Evolutionary conservation across 2,888 invertebrate genomes (phyloP).

Genomic region (Argynnis bischoffii): DNA sequence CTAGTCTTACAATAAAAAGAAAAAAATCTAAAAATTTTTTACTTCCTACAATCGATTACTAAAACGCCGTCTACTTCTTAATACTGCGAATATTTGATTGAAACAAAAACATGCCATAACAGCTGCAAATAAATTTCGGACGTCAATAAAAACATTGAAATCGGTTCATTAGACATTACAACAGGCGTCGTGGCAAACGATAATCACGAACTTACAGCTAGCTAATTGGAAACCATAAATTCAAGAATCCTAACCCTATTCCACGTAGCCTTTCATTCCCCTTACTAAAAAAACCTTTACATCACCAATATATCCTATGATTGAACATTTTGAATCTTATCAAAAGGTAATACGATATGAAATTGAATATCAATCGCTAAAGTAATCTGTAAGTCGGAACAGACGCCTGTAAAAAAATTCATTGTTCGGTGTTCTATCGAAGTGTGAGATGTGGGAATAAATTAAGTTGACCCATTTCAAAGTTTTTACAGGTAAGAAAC

Average conservation of each 20-base stretch:
- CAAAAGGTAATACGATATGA: neutral
- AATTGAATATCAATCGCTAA: conserved; percentile 22
- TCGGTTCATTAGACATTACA: conserved; percentile 12
- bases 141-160: conserved; percentile 8
- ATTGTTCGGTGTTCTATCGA: conserved; percentile 59
- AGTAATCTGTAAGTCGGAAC: conserved; percentile 41
- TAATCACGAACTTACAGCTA: conserved; percentile 22
- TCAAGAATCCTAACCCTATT: conserved; percentile 34
- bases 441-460: conserved; percentile 68
- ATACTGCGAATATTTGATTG: neutral
- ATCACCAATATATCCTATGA: neutral
- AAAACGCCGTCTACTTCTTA: neutral
- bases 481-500: conserved; percentile 53
- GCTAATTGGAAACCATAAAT: conserved; percentile 36
- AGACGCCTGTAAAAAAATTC: conserved; percentile 45
- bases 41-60: too few species aligned
- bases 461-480: conserved; percentile 63
- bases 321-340: conserved; percentile 16
- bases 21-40: too few species aligned
- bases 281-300: conserved; percentile 27
- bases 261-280: conserved; percentile 29
- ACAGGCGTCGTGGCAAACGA: conserved; percentile 1
- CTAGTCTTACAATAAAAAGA: too few species aligned
- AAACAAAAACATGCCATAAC: neutral
- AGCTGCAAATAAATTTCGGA: neutral